Evolutionary conservation across 2,113 vertebrate genomes (phyloP), one percentile per base, ranked within the genome.

Genomic region (Coryphaenoides rupestris): DNA sequence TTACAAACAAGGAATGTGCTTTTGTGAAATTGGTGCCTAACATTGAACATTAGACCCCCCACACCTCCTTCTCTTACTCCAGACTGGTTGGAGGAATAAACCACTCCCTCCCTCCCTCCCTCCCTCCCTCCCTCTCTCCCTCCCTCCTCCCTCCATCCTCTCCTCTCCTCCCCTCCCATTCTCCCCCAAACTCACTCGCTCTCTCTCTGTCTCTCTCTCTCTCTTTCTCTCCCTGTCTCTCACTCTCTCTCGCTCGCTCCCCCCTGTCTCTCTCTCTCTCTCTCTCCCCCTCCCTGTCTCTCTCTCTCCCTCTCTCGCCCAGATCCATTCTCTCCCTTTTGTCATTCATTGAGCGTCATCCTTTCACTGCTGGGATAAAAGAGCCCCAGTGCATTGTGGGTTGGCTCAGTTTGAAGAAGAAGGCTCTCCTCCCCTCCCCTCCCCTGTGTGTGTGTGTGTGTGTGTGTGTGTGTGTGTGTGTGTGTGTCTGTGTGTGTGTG

Each of bases 331-430:
- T 89, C 81, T 84, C 77, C 89, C 91, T 75, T 90, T 89, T 89
- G 86, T 91, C 80, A 89, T 90, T 90, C 83, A 85, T 91, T 89
- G 91, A 90, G 89, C 86, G 84, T 89, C 78, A 78, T 90, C 92
- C 92, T 94, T 94, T 95, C 87, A 92, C 85, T 87, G 80, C 77
- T 24, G 62, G 87, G 81, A 91, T 91, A 90, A 92, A 91, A 84
- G 89, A 82, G 78, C 65, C 77, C 72, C 63, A 64, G 67, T 85
- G 89, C 84, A 85, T 86, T 89, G 78, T 91, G 90, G 88, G 87
- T 89, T 86, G 85, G 83, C 86, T 86, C 76, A 50, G 84, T 88
- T 88, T 87, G 87, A 86, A 86, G 82, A 84, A 86, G 82, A 83
- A 86, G 80, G 75, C 76, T 80, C 80, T 84, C 86, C 82, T 81